Evolutionary conservation across 2,888 invertebrate genomes (phyloP).

Genomic region (Apodemia mormo): DNA sequence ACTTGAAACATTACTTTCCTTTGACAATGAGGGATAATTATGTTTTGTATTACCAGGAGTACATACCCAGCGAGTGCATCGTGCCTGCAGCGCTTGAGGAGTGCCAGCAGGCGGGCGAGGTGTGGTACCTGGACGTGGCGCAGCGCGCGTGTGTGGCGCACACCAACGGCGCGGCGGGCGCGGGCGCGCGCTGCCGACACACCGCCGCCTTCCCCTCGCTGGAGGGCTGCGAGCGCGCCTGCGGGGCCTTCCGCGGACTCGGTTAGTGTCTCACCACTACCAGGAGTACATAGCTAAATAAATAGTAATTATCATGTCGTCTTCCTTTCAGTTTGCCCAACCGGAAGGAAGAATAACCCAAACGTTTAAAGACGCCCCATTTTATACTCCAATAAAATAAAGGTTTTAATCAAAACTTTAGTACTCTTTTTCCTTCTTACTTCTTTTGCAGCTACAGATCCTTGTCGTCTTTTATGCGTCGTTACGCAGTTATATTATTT

Average conservation of each 20-base stretch:
- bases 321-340: no score
- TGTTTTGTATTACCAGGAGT: slow-evolving; percentile 34
- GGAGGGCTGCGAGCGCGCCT: slow-evolving; percentile 88
- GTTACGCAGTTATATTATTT: no score
- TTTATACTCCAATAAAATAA: no score
- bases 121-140: slow-evolving; percentile 54
- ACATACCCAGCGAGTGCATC: slow-evolving; percentile 47
- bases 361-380: no score
- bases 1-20: no score
- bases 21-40: not conserved
- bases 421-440: no score
- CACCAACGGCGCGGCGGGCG: slow-evolving; percentile 51
- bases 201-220: slow-evolving; percentile 83
- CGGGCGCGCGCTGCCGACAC: slow-evolving; percentile 79
- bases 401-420: no score
- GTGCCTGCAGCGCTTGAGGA: slow-evolving; percentile 46
- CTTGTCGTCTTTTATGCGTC: no score
- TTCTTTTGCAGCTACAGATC: no score
- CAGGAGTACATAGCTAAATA: no score
- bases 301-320: no score
- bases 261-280: slow-evolving; percentile 69
- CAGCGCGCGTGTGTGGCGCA: slow-evolving; percentile 69
- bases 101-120: slow-evolving; percentile 47
- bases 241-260: slow-evolving; percentile 86
- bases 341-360: no score